phyloP scores from a whole-genome alignment of 2,888 invertebrate genomes.

The Calameuta idolon region DNA sequence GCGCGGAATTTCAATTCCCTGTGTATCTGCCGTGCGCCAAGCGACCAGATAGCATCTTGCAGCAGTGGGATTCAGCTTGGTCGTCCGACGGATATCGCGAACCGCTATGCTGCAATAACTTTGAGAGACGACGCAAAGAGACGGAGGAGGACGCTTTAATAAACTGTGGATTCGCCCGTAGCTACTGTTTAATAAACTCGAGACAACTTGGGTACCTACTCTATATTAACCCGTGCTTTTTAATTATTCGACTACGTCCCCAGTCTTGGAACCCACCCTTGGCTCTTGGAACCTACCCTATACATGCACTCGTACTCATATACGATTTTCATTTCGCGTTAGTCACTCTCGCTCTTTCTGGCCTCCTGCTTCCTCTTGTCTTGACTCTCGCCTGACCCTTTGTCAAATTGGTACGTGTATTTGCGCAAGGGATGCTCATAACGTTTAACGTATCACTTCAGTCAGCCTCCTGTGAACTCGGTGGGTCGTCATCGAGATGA shows the following conservation, averaged over 20 bases:
- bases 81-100: slow-evolving; percentile 22
- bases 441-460: background rate
- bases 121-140: slow-evolving; percentile 13
- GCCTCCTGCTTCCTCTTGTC: too few relatives aligned
- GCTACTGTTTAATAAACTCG: slow-evolving; percentile 34
- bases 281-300: background rate
- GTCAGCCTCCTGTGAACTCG: background rate
- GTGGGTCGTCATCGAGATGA: background rate
- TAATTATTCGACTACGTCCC: slow-evolving; percentile 27
- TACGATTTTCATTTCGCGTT: background rate
- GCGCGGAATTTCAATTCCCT: slow-evolving; percentile 4
- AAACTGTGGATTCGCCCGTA: slow-evolving; percentile 30
- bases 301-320: background rate
- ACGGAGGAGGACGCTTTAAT: slow-evolving; percentile 25
- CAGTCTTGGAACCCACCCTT: background rate
- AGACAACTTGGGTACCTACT: slow-evolving; percentile 24
- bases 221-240: slow-evolving; percentile 33
- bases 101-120: slow-evolving; percentile 30
- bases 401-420: background rate
- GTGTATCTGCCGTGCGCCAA: background rate
- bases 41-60: background rate
- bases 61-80: background rate
- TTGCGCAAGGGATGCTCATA: background rate
- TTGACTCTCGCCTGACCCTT: background rate
- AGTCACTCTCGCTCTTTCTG: slow-evolving; percentile 3